phyloP scores from a whole-genome alignment of 2,113 vertebrate genomes.

The Clupea harengus region DNA sequence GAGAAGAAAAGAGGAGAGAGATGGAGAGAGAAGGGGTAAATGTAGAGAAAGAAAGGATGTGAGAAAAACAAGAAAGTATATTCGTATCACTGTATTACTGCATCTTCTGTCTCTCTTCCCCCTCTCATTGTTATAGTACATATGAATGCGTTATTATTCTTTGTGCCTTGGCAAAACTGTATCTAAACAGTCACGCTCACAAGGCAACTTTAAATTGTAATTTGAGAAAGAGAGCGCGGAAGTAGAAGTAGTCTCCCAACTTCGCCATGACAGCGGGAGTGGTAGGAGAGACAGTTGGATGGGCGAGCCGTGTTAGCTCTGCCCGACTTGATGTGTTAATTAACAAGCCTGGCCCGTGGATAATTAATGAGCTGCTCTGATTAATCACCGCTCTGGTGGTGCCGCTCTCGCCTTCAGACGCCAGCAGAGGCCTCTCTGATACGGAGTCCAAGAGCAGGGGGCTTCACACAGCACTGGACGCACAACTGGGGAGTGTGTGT shows the following conservation, averaged over 20 bases:
- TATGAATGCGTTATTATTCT: too few relatives aligned
- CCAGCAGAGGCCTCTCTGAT: background rate
- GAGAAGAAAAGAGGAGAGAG: background rate
- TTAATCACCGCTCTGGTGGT: slow-evolving; percentile 67
- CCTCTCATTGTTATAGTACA: too few relatives aligned
- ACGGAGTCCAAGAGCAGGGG: background rate
- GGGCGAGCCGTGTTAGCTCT: slow-evolving; percentile 65
- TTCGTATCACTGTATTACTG: too few relatives aligned
- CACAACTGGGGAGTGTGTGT: background rate
- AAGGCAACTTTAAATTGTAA: too few relatives aligned
- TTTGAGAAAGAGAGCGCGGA: background rate
- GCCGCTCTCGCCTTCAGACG: slow-evolving; percentile 30
- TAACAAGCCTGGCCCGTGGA: slow-evolving; percentile 66
- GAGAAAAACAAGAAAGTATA: too few relatives aligned
- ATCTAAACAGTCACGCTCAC: too few relatives aligned
- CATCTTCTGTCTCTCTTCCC: too few relatives aligned
- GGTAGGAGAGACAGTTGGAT: background rate
- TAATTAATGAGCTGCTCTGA: slow-evolving; percentile 75
- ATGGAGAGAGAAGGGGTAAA: background rate
- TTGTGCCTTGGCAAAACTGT: too few relatives aligned
- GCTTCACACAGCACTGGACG: too few relatives aligned
- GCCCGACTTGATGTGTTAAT: slow-evolving; percentile 77
- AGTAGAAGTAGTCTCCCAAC: slow-evolving; percentile 1
- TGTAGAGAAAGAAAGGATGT: background rate
- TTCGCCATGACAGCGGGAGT: background rate